phyloP scores from a whole-genome alignment of 2,888 invertebrate species.

The Liposcelis brunnea region DNA sequence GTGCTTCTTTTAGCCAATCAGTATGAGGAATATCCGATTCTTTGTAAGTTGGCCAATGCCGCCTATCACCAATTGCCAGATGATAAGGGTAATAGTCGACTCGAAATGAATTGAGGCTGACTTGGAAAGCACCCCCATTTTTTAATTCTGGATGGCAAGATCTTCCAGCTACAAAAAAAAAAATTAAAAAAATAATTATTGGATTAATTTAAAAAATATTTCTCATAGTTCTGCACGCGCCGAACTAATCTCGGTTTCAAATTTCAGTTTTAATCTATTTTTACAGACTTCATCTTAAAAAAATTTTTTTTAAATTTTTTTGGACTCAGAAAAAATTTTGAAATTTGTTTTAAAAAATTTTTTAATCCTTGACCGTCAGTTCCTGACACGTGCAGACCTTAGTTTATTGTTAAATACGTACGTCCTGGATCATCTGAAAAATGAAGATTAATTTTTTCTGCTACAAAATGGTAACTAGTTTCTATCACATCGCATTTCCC shows the following conservation, averaged over 20 bases:
- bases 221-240: no score
- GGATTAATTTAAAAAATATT: no score
- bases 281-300: no score
- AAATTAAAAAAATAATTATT: constrained; percentile 11
- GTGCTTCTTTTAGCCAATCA: constrained; percentile 74
- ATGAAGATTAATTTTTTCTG: constrained; percentile 86
- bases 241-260: no score
- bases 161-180: constrained; percentile 45
- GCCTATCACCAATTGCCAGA: constrained; percentile 69
- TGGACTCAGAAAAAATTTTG: no score
- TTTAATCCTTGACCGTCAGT: no score
- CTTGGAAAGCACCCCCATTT: constrained; percentile 85
- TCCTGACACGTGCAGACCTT: no score
- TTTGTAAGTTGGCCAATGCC: constrained; percentile 67
- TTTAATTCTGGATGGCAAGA: constrained; percentile 68
- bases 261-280: no score
- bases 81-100: constrained; percentile 95
- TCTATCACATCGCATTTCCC: constrained; percentile 84
- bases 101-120: constrained; percentile 71
- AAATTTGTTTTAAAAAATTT: no score
- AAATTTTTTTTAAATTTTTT: no score
- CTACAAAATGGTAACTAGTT: constrained; percentile 92
- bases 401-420: no score
- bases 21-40: constrained; percentile 65
- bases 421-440: constrained; percentile 88